A percentile compares a stretch with the other conserved stretches of the same genome.
phyloP scores from a whole-genome alignment of 2,888 invertebrate species.

The Leuctra nigra region DNA sequence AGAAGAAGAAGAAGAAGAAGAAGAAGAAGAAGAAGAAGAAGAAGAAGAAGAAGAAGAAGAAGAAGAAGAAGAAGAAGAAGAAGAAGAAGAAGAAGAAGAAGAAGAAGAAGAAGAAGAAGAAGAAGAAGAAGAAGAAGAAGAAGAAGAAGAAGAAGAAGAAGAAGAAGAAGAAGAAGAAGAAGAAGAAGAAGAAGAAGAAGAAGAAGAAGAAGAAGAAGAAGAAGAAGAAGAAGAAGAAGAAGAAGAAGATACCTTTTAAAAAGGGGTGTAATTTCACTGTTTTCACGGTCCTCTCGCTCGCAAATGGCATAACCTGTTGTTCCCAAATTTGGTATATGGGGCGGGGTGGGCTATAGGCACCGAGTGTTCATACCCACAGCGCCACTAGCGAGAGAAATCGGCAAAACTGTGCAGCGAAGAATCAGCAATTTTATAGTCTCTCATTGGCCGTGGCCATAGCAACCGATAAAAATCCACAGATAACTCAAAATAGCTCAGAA shows the following conservation, averaged over 20 bases:
- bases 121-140: slow-evolving; percentile 11
- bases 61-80: slow-evolving; percentile 16
- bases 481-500: no score
- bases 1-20: slow-evolving; percentile 12
- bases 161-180: slow-evolving; percentile 16
- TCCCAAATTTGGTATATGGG: no score
- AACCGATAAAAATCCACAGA: no score
- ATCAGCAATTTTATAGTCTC: no score
- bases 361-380: no score
- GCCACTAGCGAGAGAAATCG: no score
- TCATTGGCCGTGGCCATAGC: no score
- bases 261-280: no score
- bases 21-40: slow-evolving; percentile 12
- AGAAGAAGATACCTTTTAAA: slow-evolving; percentile 7
- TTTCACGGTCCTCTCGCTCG: no score
- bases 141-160: slow-evolving; percentile 16
- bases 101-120: slow-evolving; percentile 15
- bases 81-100: slow-evolving; percentile 16
- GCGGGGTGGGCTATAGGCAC: no score
- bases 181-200: slow-evolving; percentile 16
- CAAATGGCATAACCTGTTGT: no score
- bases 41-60: slow-evolving; percentile 9
- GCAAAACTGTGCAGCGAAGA: no score
- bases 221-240: slow-evolving; percentile 16
- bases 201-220: slow-evolving; percentile 16